Percentiles rank a stretch among this genome's conserved stretches.
These are phyloP conservation scores for Drosophila mauritiana DNA, from an alignment of 1,140 invertebrate genomes.

Conservation along the genomic window DNA sequence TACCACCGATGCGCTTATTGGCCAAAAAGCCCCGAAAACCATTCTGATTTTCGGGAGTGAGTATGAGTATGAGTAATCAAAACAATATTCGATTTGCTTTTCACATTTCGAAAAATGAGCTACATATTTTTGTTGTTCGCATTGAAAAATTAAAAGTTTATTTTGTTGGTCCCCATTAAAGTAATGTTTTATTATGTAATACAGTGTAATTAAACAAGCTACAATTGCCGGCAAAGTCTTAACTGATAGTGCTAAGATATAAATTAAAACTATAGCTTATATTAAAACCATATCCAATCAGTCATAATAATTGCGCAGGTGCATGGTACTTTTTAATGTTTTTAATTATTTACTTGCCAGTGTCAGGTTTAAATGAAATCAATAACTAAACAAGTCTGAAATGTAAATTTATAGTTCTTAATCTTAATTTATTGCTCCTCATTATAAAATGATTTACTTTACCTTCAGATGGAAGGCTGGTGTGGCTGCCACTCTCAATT, in stretches of 20 bases:
- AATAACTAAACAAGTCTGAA: neutral
- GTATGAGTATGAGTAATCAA: slow-evolving; percentile 35
- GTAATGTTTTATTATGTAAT: too few species aligned
- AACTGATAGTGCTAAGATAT: neutral
- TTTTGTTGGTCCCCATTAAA: too few species aligned
- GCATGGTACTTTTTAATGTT: neutral
- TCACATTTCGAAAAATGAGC: too few species aligned
- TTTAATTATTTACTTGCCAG: too few species aligned
- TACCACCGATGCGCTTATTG: slow-evolving; percentile 32
- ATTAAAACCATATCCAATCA: neutral
- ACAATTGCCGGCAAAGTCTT: neutral
- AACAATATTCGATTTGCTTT: too few species aligned
- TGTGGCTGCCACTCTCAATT: slow-evolving; percentile 90
- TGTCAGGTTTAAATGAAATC: too few species aligned
- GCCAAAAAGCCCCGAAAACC: slow-evolving; percentile 22
- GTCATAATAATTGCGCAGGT: neutral
- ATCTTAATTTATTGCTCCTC: too few species aligned
- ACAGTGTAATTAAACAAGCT: neutral
- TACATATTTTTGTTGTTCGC: too few species aligned
- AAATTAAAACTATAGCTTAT: neutral
- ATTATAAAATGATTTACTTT: neutral
- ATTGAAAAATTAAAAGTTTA: too few species aligned
- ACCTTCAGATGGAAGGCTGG: slow-evolving; percentile 89
- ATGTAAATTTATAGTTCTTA: neutral
- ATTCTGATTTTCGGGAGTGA: slow-evolving; percentile 9